Conservation (phyloP, 2,888 invertebrate genomes). For the Ceraclea dissimilis region DNA sequence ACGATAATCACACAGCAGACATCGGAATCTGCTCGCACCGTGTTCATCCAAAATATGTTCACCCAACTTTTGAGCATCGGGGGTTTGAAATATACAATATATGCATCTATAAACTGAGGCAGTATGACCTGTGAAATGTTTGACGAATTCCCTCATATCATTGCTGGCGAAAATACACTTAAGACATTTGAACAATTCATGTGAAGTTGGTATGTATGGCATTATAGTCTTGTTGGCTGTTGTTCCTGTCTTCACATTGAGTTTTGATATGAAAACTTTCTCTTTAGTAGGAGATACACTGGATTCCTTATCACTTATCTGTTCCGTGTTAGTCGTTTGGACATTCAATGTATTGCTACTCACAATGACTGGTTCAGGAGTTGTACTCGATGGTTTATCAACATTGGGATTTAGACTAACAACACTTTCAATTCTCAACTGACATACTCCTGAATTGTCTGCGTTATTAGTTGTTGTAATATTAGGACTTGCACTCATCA, state of each 20-base stretch:
- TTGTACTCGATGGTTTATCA: neutral
- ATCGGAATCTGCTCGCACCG: slow-evolving; percentile 53
- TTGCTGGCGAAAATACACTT: neutral
- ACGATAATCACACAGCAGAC: slow-evolving; percentile 62
- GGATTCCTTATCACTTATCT: too few relatives aligned
- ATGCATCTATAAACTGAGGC: slow-evolving; percentile 36
- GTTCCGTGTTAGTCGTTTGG: neutral
- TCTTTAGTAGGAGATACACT: neutral
- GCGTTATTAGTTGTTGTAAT: neutral
- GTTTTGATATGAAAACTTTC: neutral
- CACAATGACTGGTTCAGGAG: neutral
- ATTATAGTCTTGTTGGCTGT: neutral
- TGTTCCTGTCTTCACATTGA: neutral
- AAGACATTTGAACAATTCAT: slow-evolving; percentile 7
- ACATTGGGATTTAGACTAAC: slow-evolving; percentile 42
- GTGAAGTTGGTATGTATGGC: too few relatives aligned
- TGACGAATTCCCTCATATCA: neutral
- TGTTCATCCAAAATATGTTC: slow-evolving; percentile 57
- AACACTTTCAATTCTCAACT: slow-evolving; percentile 45
- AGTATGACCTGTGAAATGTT: neutral
- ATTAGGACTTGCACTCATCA: slow-evolving; percentile 31
- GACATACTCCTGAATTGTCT: slow-evolving; percentile 3
- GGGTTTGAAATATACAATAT: slow-evolving; percentile 48
- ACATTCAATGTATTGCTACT: too few relatives aligned
- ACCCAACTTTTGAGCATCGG: slow-evolving; percentile 39